A percentile compares a stretch with the other conserved stretches of the same genome.
Conservation (phyloP, 2,797 vertebrate species). For the Xenopus petersii region DNA sequence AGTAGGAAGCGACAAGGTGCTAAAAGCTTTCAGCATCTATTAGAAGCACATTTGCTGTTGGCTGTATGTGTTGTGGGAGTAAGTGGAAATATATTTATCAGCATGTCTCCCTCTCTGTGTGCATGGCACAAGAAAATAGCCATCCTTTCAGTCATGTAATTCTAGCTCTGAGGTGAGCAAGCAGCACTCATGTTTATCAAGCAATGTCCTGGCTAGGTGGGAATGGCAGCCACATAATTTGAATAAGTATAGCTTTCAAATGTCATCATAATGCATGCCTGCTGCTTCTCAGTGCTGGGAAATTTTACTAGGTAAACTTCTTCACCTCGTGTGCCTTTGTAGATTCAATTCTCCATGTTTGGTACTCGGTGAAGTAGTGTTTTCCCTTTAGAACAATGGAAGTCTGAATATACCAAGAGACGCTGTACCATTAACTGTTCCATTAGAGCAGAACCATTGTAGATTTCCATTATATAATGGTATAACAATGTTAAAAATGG, state of each 20-base stretch:
- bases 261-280: conserved; percentile 11
- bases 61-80: no score
- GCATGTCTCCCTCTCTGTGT: neutral
- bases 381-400: no score
- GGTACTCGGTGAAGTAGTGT: no score
- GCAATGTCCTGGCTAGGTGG: neutral
- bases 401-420: no score
- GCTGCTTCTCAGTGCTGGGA: neutral
- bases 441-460: no score
- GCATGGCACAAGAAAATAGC: neutral
- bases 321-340: conserved; percentile 4
- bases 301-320: conserved; percentile 6
- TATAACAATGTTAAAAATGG: no score
- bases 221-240: conserved; percentile 10
- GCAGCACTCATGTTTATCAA: conserved; percentile 17
- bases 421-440: no score
- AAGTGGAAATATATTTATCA: neutral
- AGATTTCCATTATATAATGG: no score
- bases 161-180: neutral
- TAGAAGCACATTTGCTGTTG: no score
- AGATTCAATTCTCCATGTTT: neutral
- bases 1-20: no score
- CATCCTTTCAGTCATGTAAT: conserved; percentile 1
- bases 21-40: no score
- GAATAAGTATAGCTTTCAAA: conserved; percentile 23